Evolutionary conservation across 2,888 invertebrate species (phyloP).

Genomic region (Ormyrus pomaceus): DNA sequence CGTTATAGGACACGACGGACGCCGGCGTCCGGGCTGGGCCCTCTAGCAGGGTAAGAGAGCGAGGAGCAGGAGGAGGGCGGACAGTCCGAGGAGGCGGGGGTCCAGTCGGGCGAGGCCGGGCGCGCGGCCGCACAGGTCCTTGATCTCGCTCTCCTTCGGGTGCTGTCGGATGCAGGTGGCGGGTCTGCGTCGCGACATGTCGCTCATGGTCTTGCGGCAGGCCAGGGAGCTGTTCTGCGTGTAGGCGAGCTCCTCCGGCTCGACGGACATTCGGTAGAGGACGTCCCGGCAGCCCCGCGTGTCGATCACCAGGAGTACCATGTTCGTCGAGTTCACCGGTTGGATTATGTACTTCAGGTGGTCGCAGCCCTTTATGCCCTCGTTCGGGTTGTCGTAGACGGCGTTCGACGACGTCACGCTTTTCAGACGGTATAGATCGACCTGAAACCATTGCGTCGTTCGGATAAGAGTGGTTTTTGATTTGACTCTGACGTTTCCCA

Average conservation of each 20-base stretch:
- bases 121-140: constrained; percentile 71
- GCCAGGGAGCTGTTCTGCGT: constrained; percentile 80
- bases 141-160: constrained; percentile 81
- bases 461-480: no score
- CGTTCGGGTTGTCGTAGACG: constrained; percentile 65
- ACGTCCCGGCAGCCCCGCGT: constrained; percentile 78
- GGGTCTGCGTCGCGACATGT: constrained; percentile 83
- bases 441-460: constrained; percentile 56
- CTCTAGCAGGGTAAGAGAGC: not conserved
- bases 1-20: constrained; percentile 50
- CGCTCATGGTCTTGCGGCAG: constrained; percentile 79
- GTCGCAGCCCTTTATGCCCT: constrained; percentile 48
- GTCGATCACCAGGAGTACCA: constrained; percentile 87
- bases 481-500: no score
- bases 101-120: constrained; percentile 58
- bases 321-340: constrained; percentile 86
- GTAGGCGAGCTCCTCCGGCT: constrained; percentile 75
- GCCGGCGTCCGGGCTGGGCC: constrained; percentile 53
- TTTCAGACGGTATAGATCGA: constrained; percentile 75
- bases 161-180: constrained; percentile 87
- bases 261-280: constrained; percentile 75
- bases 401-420: constrained; percentile 63
- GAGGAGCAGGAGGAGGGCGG: constrained; percentile 49
- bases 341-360: constrained; percentile 80
- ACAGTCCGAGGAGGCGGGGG: constrained; percentile 55